phyloP scores from a whole-genome alignment of 2,888 invertebrate genomes.

The Lapara coniferarum region DNA sequence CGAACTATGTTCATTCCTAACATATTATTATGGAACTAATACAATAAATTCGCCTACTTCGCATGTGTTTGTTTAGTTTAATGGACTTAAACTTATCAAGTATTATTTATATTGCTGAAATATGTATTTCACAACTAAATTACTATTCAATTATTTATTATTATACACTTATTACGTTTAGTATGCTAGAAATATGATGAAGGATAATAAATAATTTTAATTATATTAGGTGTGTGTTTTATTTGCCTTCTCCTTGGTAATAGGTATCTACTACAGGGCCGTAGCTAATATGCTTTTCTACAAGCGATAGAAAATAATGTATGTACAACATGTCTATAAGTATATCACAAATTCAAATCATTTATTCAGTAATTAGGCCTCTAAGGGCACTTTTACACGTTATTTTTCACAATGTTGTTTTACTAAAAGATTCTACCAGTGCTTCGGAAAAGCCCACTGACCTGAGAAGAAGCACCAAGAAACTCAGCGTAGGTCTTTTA shows the following conservation, averaged over 20 bases:
- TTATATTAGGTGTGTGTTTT: slow-evolving; percentile 80
- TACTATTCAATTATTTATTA: slow-evolving; percentile 84
- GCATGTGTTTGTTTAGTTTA: slow-evolving; percentile 72
- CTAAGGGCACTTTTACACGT: no score
- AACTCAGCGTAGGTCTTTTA: no score
- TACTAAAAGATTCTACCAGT: no score
- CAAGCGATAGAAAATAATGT: no score
- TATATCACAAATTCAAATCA: no score
- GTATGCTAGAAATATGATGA: slow-evolving; percentile 85
- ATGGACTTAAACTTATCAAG: slow-evolving; percentile 69
- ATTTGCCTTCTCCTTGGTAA: slow-evolving; percentile 37
- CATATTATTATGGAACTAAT: slow-evolving; percentile 70
- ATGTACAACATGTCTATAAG: no score
- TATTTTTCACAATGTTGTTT: no score
- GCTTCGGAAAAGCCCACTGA: no score
- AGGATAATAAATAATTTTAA: slow-evolving; percentile 85
- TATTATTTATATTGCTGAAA: slow-evolving; percentile 80
- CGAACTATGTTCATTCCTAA: slow-evolving; percentile 61
- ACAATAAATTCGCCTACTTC: slow-evolving; percentile 81
- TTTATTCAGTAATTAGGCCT: no score
- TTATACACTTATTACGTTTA: slow-evolving; percentile 85
- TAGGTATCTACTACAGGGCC: neutral
- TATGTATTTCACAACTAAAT: slow-evolving; percentile 78
- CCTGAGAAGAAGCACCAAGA: no score
- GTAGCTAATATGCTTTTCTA: no score